Percentiles rank a stretch among this genome's conserved stretches.
Evolutionary conservation across 2,113 vertebrate species (phyloP).

Genomic region (Copsychus sechellarum): DNA sequence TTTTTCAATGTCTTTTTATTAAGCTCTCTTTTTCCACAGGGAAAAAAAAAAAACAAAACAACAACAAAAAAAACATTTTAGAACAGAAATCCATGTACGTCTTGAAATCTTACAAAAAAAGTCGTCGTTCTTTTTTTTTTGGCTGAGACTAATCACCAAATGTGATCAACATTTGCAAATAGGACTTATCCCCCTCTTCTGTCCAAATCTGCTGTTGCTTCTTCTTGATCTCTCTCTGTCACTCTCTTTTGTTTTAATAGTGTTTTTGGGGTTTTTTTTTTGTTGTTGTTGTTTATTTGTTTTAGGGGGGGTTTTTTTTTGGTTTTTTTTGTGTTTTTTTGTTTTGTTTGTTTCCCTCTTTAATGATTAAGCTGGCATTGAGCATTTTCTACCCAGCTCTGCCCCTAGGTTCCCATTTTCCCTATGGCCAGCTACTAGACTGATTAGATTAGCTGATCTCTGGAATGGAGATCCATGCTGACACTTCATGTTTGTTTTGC

Average conservation of each 20-base stretch:
- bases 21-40: not conserved
- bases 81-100: not conserved
- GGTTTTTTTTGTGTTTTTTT: too few species aligned
- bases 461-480: not conserved
- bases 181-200: not conserved
- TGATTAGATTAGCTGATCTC: not conserved
- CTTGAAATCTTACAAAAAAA: slow-evolving; percentile 6
- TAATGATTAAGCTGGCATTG: not conserved
- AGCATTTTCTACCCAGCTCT: not conserved
- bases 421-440: not conserved
- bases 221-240: not conserved
- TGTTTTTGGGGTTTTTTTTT: too few species aligned
- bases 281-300: too few species aligned
- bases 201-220: not conserved
- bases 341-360: too few species aligned
- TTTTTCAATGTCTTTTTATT: not conserved
- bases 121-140: not conserved
- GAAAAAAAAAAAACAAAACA: not conserved
- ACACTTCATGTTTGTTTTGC: not conserved
- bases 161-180: slow-evolving; percentile 14
- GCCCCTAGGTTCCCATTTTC: not conserved
- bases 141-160: slow-evolving; percentile 22
- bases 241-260: not conserved
- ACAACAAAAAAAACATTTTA: not conserved
- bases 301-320: too few species aligned